phyloP scores from a whole-genome alignment of 1,140 invertebrate species.

The Diuraphis noxia region DNA sequence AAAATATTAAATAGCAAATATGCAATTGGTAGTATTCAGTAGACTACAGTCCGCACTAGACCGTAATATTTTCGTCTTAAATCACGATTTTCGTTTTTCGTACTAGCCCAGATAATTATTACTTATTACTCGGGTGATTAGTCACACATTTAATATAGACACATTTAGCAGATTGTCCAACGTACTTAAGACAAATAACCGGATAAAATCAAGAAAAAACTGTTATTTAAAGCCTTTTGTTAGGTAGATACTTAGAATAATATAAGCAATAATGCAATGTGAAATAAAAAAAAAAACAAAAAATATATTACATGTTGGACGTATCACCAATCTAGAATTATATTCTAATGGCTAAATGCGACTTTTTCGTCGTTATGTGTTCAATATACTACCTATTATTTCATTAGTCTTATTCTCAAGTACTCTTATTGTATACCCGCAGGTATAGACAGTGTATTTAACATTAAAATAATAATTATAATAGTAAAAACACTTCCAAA shows the following conservation, averaged over 20 bases:
- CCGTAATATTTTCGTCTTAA: background rate
- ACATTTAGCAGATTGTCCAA: background rate
- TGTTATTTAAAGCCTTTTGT: background rate
- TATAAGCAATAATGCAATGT: background rate
- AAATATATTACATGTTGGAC: too few relatives aligned
- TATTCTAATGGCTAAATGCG: background rate
- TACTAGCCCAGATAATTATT: background rate
- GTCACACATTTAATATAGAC: background rate
- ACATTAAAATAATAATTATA: background rate
- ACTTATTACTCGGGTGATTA: background rate
- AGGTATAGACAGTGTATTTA: background rate
- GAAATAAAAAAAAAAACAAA: background rate
- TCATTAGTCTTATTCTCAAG: background rate
- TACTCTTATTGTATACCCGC: background rate
- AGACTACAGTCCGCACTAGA: background rate
- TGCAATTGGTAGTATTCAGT: background rate
- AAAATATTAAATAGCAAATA: background rate
- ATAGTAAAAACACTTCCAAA: background rate
- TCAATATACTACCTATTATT: background rate
- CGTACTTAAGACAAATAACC: background rate
- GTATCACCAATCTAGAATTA: background rate
- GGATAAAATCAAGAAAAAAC: background rate
- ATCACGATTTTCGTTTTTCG: background rate
- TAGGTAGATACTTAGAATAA: background rate
- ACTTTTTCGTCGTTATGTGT: background rate